A percentile compares a stretch with the other conserved stretches of the same genome.
phyloP scores from a whole-genome alignment of 1,140 invertebrate species.

The Zophobas atratus region DNA sequence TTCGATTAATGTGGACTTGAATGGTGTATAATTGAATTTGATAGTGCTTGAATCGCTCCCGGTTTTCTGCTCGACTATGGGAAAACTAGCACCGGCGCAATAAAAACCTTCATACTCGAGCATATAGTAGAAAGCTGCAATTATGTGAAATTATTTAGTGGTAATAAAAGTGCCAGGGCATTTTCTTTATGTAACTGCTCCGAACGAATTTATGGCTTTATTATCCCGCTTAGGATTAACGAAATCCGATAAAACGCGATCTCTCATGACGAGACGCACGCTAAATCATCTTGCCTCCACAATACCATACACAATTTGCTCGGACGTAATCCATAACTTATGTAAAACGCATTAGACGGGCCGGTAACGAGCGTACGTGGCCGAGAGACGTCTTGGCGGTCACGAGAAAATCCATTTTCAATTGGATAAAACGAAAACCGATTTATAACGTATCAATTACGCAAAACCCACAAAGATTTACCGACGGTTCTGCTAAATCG shows the following conservation, averaged over 20 bases:
- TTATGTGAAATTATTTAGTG: slow-evolving; percentile 38
- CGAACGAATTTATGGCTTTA: slow-evolving; percentile 37
- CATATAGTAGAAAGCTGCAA: slow-evolving; percentile 31
- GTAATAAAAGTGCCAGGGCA: slow-evolving; percentile 38
- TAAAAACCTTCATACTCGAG: slow-evolving; percentile 12
- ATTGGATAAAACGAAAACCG: slow-evolving; percentile 16
- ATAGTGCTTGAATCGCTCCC: slow-evolving; percentile 23
- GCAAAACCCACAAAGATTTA: slow-evolving; percentile 24
- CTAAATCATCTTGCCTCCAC: slow-evolving; percentile 4
- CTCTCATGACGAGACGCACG: not conserved
- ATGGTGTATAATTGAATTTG: slow-evolving; percentile 12
- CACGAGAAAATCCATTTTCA: slow-evolving; percentile 28
- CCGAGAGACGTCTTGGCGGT: slow-evolving; percentile 5
- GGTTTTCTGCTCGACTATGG: slow-evolving; percentile 22
- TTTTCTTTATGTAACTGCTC: slow-evolving; percentile 34
- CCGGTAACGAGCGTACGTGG: slow-evolving; percentile 17
- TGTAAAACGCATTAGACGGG: not conserved
- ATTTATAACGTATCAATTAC: slow-evolving; percentile 38
- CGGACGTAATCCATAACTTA: not conserved
- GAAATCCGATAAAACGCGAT: not conserved
- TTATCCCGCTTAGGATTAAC: slow-evolving; percentile 21
- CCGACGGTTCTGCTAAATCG: slow-evolving; percentile 7
- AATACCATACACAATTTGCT: not conserved
- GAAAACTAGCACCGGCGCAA: slow-evolving; percentile 11
- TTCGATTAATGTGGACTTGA: slow-evolving; percentile 31